Percentiles rank a stretch among this genome's conserved stretches.
phyloP scores from a whole-genome alignment of 2,888 invertebrate species.

The Caenorhabditis auriculariae region DNA sequence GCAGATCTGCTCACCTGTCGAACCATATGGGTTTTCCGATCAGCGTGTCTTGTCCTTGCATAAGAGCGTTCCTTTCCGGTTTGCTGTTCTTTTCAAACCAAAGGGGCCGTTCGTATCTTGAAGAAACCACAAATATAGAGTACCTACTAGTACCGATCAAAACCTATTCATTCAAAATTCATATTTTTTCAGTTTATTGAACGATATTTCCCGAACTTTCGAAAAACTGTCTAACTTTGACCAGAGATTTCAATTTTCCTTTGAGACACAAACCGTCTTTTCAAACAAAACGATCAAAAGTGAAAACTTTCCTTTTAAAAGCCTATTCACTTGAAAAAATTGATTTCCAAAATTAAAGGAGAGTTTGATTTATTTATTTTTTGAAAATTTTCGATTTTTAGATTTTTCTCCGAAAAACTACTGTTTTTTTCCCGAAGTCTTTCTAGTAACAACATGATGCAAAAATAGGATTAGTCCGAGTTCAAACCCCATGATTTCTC shows the following conservation, averaged over 20 bases:
- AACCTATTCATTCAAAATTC: too few species aligned
- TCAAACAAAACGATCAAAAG: too few species aligned
- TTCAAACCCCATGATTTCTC: constrained; percentile 93
- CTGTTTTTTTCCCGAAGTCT: neutral
- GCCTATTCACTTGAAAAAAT: too few species aligned
- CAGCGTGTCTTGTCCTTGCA: constrained; percentile 78
- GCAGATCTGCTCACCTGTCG: constrained; percentile 13
- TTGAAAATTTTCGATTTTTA: neutral
- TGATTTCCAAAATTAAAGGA: too few species aligned
- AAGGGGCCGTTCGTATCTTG: constrained; percentile 81
- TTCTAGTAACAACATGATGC: neutral
- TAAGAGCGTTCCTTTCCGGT: constrained; percentile 32
- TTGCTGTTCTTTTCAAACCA: constrained; percentile 75
- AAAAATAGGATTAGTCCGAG: too few species aligned
- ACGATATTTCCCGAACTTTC: too few species aligned
- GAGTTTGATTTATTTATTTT: too few species aligned
- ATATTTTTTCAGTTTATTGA: too few species aligned
- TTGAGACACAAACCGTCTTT: too few species aligned
- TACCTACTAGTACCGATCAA: neutral
- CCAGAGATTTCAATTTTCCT: too few species aligned
- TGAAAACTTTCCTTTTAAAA: too few species aligned
- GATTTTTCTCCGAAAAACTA: neutral
- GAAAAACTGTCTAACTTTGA: too few species aligned
- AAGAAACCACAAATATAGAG: constrained; percentile 1
- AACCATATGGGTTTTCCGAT: constrained; percentile 88